Evolutionary conservation across 1,140 invertebrate genomes (phyloP).

Genomic region (Latrodectus geometricus): DNA sequence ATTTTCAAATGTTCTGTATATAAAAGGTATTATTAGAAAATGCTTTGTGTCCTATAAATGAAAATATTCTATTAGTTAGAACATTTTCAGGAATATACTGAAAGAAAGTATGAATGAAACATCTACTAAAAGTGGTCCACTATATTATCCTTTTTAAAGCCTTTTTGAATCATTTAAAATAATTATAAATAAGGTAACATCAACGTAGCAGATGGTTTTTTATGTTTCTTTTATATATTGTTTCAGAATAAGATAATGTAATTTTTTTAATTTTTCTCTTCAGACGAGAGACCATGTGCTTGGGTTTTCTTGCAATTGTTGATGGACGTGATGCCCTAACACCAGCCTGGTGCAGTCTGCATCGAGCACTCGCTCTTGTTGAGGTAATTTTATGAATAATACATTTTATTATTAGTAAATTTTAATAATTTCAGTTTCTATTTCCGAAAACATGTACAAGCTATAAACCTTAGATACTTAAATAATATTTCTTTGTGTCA

Average conservation of each 20-base stretch:
- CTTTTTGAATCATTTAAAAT: background rate
- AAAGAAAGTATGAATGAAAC: background rate
- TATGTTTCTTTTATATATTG: background rate
- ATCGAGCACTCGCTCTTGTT: conserved; percentile 39
- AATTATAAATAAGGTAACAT: background rate
- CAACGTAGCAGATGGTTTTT: background rate
- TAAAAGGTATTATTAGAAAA: no score
- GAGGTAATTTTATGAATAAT: conserved; percentile 63
- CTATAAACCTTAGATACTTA: no score
- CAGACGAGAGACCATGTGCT: conserved; percentile 46
- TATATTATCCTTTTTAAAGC: no score
- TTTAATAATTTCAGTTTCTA: background rate
- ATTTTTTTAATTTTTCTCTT: conserved; percentile 14
- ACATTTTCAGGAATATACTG: no score
- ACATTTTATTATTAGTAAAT: background rate
- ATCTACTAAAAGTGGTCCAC: background rate
- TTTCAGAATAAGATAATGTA: background rate
- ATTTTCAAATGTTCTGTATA: no score
- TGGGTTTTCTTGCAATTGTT: conserved; percentile 66
- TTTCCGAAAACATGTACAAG: no score
- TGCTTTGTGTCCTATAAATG: no score
- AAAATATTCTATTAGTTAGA: no score
- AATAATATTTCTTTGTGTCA: background rate
- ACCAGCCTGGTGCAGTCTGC: conserved; percentile 65
- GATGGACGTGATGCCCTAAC: conserved; percentile 65